Percentiles rank a stretch among this genome's conserved stretches.
phyloP scores from a whole-genome alignment of 2,888 invertebrate species.

The Drosophila testacea region DNA sequence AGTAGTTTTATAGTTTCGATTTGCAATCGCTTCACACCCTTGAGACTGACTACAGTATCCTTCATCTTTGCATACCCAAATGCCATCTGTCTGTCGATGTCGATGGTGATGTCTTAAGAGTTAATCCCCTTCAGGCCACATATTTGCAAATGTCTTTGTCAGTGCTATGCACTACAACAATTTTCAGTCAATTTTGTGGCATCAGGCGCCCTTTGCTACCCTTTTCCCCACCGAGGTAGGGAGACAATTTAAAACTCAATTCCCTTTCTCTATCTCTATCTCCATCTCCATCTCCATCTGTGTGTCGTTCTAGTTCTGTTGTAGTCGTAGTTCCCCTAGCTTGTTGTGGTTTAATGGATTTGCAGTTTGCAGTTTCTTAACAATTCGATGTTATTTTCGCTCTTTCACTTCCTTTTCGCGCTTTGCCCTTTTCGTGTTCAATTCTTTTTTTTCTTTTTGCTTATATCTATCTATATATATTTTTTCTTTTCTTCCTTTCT shows the following conservation, averaged over 20 bases:
- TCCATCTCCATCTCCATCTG: background rate
- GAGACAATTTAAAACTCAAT: constrained; percentile 43
- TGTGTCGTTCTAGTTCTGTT: constrained; percentile 4
- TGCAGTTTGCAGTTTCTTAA: constrained; percentile 81
- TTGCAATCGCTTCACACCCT: constrained; percentile 5
- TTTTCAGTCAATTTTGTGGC: constrained; percentile 73
- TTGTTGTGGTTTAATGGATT: constrained; percentile 82
- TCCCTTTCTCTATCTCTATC: background rate
- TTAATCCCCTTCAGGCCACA: constrained; percentile 52
- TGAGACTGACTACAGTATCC: background rate
- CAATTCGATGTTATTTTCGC: constrained; percentile 78
- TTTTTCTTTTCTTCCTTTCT: background rate
- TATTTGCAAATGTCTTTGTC: constrained; percentile 54
- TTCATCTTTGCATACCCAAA: constrained; percentile 6
- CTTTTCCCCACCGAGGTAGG: background rate
- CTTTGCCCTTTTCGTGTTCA: constrained; percentile 75
- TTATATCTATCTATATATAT: constrained; percentile 14
- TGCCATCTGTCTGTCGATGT: constrained; percentile 10
- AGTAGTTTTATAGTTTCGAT: background rate
- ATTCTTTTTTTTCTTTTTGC: constrained; percentile 35
- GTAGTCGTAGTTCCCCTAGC: constrained; percentile 42
- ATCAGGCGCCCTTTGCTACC: constrained; percentile 15
- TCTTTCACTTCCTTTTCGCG: constrained; percentile 70
- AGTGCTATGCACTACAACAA: constrained; percentile 46
- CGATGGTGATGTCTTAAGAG: constrained; percentile 21